phyloP scores from a whole-genome alignment of 2,888 invertebrate species.

The Drosophila percnosoma region DNA sequence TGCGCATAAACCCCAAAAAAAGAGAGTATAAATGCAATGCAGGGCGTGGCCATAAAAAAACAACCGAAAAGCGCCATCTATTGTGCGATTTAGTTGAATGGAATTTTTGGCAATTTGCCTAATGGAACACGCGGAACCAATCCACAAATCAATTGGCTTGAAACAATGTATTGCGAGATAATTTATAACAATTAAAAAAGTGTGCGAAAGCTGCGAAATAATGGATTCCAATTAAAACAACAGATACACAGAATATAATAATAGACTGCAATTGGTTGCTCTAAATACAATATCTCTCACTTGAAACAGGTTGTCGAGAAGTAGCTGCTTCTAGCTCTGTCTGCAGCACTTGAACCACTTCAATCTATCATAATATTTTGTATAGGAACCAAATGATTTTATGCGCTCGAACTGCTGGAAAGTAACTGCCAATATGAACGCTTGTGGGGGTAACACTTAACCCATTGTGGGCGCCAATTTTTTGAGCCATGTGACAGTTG shows the following conservation, averaged over 20 bases:
- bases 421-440: constrained; percentile 34
- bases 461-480: constrained; percentile 52
- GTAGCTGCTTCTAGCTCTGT: constrained; percentile 22
- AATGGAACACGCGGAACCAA: constrained; percentile 46
- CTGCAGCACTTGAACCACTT: constrained; percentile 32
- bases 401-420: constrained; percentile 39
- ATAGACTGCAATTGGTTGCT: background rate
- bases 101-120: constrained; percentile 47
- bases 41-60: constrained; percentile 35
- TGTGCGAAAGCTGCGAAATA: background rate
- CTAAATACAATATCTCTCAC: background rate
- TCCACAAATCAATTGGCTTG: constrained; percentile 41
- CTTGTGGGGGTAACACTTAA: constrained; percentile 36
- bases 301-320: background rate
- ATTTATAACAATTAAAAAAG: background rate
- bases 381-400: constrained; percentile 32
- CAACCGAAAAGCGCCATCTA: constrained; percentile 23
- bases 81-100: constrained; percentile 23
- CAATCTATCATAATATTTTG: constrained; percentile 38
- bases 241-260: constrained; percentile 2
- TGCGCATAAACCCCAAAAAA: constrained; percentile 59
- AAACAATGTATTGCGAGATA: constrained; percentile 13
- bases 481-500: constrained; percentile 43
- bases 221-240: background rate
- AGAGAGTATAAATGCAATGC: constrained; percentile 18